Evolutionary conservation across 2,888 invertebrate genomes (phyloP).

Genomic region (Ichneumoninae sp.): DNA sequence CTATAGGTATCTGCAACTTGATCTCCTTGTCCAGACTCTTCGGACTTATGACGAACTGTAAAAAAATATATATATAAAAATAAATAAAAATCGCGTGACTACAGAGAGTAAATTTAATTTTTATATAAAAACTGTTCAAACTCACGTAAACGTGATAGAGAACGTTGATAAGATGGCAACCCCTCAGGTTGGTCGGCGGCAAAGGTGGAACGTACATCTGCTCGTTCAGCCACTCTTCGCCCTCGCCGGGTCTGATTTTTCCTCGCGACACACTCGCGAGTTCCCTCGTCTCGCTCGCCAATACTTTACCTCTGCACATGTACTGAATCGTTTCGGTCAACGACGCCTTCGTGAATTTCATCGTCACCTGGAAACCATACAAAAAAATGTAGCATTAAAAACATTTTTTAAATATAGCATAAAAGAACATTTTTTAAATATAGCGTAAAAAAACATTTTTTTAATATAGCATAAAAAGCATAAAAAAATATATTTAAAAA

Average conservation of each 20-base stretch:
- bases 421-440: background rate
- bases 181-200: constrained; percentile 96
- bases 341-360: constrained; percentile 94
- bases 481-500: background rate
- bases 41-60: constrained; percentile 95
- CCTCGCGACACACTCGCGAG: constrained; percentile 92
- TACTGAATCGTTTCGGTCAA: constrained; percentile 96
- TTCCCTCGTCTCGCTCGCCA: constrained; percentile 94
- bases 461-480: background rate
- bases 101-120: background rate
- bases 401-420: background rate
- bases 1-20: constrained; percentile 95
- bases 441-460: too few species aligned
- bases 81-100: background rate
- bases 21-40: constrained; percentile 96
- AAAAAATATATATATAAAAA: constrained; percentile 68
- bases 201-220: constrained; percentile 96
- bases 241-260: constrained; percentile 92
- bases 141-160: constrained; percentile 96
- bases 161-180: constrained; percentile 96
- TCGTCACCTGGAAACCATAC: constrained; percentile 85
- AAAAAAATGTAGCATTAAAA: background rate
- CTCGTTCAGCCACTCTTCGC: constrained; percentile 94
- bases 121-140: constrained; percentile 73
- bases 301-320: constrained; percentile 93